Evolutionary conservation across 2,888 invertebrate genomes (phyloP), one percentile per base, ranked within the genome.

Genomic region (Epirrhoe tristata): DNA sequence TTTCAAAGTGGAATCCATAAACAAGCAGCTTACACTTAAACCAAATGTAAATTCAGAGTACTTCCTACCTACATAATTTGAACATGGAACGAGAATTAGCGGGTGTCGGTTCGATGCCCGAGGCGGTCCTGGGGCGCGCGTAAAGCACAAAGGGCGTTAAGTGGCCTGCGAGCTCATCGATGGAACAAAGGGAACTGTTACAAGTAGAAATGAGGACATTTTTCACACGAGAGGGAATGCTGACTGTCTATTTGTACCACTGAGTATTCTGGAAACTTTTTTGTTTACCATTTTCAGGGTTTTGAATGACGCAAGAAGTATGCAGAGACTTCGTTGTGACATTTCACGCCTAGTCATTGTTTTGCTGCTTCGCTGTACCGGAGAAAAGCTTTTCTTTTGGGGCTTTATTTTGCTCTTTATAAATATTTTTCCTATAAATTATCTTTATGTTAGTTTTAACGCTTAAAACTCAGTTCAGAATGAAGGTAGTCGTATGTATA

Each of bases 61-160:
- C n/a, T n/a, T n/a, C n/a, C n/a, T n/a, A n/a, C 65, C 67, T 73
- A 69, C 67, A 55, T 73, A 67, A 70, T 61, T 68, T 69, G 58
- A 73, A 73, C 73, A 73, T 52, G 72, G 55, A 70, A 70, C 69
- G 67, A 51, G 70, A 72, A 71, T 71, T 73, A 73, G 70, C 58
- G 63, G 50, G 71, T 63, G 72, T 70, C 71, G 71, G 74, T 62
- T 69, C 75, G 58, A 70, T 70, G 83, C 86, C 82, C 73, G 77
- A 74, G 80, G 84, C 83, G 68, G 65, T 58, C 72, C 74, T 72
- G 74, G 66, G 70, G 76, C 78, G 69, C 77, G 74, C 75, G 82
- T 89, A 88, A 89, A 90, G 87, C 86, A 86, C 88, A 90, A 89
- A 90, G 89, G 84, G 88, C 83, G 82, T 77, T 84, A 84, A 88